These are phyloP conservation scores for Peromyscus attwateri DNA, from an alignment of 2,797 vertebrate genomes.

Conservation along the genomic window DNA sequence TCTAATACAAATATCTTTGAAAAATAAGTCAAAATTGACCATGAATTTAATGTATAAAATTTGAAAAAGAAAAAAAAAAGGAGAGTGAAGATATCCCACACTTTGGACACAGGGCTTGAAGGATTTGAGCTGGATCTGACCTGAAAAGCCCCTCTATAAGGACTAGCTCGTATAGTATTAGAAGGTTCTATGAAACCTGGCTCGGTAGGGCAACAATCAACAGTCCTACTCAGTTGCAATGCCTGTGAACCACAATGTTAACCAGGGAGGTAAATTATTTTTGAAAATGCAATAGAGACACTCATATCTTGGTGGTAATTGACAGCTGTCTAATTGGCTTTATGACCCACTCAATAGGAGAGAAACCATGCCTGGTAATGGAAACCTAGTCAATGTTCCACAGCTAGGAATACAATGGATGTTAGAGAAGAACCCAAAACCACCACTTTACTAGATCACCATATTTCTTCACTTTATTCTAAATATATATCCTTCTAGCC, in stretches of 20 bases:
- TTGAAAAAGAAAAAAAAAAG: neutral
- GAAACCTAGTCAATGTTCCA: neutral
- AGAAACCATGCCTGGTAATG: neutral
- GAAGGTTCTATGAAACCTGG: neutral
- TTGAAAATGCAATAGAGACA: neutral
- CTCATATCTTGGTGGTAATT: neutral
- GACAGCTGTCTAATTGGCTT: neutral
- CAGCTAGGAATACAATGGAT: neutral
- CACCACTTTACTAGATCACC: neutral
- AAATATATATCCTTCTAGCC: neutral
- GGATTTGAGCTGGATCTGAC: neutral
- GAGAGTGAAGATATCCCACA: neutral
- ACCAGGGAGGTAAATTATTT: neutral
- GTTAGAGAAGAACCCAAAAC: neutral
- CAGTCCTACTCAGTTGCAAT: neutral
- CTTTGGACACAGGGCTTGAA: neutral
- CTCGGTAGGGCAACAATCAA: neutral
- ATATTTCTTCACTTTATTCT: neutral
- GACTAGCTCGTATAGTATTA: neutral
- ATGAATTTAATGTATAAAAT: neutral
- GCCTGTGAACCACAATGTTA: neutral
- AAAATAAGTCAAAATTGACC: neutral
- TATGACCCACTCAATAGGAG: neutral
- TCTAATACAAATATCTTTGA: neutral
- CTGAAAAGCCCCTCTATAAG: neutral